These are phyloP conservation scores for Nysson spinosus DNA, from an alignment of 2,888 invertebrate species.

Conservation along the genomic window DNA sequence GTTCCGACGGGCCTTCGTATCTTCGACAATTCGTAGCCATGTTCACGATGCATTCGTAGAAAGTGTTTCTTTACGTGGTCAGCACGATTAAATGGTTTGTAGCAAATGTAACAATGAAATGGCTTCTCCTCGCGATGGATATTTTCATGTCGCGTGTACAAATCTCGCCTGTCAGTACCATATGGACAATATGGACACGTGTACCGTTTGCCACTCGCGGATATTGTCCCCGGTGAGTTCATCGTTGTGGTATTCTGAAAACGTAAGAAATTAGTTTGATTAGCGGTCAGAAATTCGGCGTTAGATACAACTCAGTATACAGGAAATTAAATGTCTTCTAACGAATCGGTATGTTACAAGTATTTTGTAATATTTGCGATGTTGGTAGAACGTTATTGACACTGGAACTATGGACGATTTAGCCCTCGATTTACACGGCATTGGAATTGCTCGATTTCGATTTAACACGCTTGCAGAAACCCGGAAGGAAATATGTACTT, in stretches of 20 bases:
- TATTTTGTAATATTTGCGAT: too few relatives aligned
- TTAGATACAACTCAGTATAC: too few relatives aligned
- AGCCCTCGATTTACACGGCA: too few relatives aligned
- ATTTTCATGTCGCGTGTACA: slow-evolving; percentile 94
- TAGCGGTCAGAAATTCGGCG: too few relatives aligned
- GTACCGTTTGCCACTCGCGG: slow-evolving; percentile 83
- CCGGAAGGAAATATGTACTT: too few relatives aligned
- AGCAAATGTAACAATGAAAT: slow-evolving; percentile 94
- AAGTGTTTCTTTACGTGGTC: slow-evolving; percentile 97
- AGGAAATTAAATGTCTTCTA: too few relatives aligned
- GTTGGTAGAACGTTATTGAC: too few relatives aligned
- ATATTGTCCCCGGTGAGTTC: slow-evolving; percentile 48
- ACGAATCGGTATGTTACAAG: too few relatives aligned
- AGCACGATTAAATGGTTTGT: slow-evolving; percentile 95
- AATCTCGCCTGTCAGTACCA: slow-evolving; percentile 93
- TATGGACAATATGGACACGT: slow-evolving; percentile 93
- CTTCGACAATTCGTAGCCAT: slow-evolving; percentile 90
- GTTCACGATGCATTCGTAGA: slow-evolving; percentile 93
- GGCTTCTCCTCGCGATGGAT: slow-evolving; percentile 96
- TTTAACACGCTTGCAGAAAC: too few relatives aligned
- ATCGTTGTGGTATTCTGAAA: slow-evolving; percentile 54
- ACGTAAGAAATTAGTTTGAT: background rate
- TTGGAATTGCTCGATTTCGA: too few relatives aligned
- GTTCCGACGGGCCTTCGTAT: slow-evolving; percentile 82
- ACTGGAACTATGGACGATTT: too few relatives aligned